Base-by-base conservation (phyloP, 2,888 invertebrate genomes). In the Drosophila algonquin region DNA sequence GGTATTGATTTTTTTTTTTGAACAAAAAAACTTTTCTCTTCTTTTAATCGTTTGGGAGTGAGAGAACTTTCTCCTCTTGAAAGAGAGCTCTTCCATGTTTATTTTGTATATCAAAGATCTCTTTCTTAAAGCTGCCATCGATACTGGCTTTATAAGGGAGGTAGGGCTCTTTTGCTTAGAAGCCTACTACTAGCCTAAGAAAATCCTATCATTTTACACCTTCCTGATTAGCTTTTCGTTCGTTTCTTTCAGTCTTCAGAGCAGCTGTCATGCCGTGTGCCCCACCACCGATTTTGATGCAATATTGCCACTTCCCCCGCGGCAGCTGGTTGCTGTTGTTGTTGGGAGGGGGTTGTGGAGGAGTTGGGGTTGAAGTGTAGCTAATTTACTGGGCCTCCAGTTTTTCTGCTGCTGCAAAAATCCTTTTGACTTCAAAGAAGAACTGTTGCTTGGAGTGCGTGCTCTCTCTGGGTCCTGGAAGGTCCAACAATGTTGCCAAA, bases 341-440 rank as follows among this genome's bases (percentile, higher is more conserved):
- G 6, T 27, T 27, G 27, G 32, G 24, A 24, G 32, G 32, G 3
- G 9, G 32, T 3, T 3, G 24, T 4, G 3, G 24, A 2, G 32
- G 69, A 55, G 65, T 65, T 30, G 30, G 30, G 30, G 8, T 30
- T 30, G 67, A 59, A 64, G 68, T 75, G 82, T 57, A 80, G 87
- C 89, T 83, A 86, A 83, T 83, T 83, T 86, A 71, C 87, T 83
- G 80, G 32, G 75, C 67, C 55, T 74, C 56, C 56, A 73, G 50
- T 64, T 61, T 64, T 40, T 62, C 40, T 35, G 50, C 52, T 63
- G 61, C 54, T 63, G 75, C 61, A 55, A 45, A 69, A 62, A 73
- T 71, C 62, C 87, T 72, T 83, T 83, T 86, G 89, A 83, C 89
- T 83, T 83, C 82, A 83, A 83, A 83, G 87, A 86, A 73, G 72